Percentiles rank a stretch among this genome's conserved stretches.
These are phyloP conservation scores for Drosophila lacertosa DNA, from an alignment of 1,140 invertebrate species.

Conservation along the genomic window DNA sequence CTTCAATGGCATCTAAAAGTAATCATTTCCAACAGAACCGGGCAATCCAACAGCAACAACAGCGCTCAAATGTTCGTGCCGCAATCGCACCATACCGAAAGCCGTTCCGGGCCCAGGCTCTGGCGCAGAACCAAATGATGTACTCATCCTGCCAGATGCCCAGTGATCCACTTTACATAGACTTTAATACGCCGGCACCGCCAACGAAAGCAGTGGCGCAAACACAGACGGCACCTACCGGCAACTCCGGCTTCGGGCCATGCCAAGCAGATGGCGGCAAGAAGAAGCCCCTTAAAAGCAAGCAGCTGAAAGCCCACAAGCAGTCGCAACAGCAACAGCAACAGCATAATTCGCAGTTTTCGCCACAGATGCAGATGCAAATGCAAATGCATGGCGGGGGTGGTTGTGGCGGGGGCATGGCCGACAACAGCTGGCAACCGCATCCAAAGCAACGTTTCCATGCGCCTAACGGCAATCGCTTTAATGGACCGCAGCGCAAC, in stretches of 20 bases:
- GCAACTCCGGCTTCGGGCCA: background rate
- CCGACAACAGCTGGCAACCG: constrained; percentile 41
- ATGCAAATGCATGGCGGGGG: constrained; percentile 45
- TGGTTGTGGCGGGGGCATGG: background rate
- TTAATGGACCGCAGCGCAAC: constrained; percentile 40
- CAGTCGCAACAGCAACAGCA: constrained; percentile 48
- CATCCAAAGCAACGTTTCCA: constrained; percentile 52
- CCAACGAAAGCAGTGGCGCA: constrained; percentile 4
- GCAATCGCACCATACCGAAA: constrained; percentile 65
- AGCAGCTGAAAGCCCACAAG: constrained; percentile 46
- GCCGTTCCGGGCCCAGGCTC: constrained; percentile 49
- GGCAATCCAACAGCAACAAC: constrained; percentile 51
- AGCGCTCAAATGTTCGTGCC: constrained; percentile 46
- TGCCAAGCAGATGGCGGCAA: constrained; percentile 36
- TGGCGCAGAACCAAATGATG: constrained; percentile 41
- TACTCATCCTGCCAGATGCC: constrained; percentile 77
- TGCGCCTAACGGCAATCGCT: constrained; percentile 39
- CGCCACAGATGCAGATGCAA: constrained; percentile 43
- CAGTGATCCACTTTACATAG: constrained; percentile 81
- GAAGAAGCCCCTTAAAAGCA: constrained; percentile 63
- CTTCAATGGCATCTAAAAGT: constrained; percentile 55
- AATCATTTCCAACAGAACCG: constrained; percentile 53
- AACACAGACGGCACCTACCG: constrained; percentile 1
- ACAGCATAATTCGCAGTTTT: constrained; percentile 29
- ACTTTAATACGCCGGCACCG: constrained; percentile 72